Evolutionary conservation across 1,140 invertebrate genomes (phyloP).

Genomic region (Drosophila micromelanica): DNA sequence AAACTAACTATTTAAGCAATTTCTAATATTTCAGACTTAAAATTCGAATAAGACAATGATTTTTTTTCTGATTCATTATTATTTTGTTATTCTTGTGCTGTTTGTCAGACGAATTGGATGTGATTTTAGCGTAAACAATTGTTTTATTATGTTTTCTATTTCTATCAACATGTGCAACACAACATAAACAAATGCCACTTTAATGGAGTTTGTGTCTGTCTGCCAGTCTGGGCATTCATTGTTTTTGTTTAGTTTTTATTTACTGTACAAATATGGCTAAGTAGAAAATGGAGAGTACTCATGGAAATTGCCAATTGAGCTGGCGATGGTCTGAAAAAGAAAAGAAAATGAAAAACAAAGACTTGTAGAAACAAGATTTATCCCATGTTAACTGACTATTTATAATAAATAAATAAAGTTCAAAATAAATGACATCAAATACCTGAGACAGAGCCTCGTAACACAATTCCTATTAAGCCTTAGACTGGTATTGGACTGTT

Average conservation of each 20-base stretch:
- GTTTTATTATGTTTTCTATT: too few species aligned
- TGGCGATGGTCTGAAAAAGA: not conserved
- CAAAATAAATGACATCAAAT: not conserved
- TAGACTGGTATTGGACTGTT: not conserved
- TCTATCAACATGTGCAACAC: conserved; percentile 6
- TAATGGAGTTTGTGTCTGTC: conserved; percentile 1
- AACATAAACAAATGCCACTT: conserved; percentile 6
- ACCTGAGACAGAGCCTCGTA: too few species aligned
- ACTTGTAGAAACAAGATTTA: too few species aligned
- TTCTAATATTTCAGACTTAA: too few species aligned
- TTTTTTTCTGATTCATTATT: too few species aligned
- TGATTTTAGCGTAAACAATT: too few species aligned
- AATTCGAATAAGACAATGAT: too few species aligned
- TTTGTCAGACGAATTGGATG: too few species aligned
- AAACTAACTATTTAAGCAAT: too few species aligned
- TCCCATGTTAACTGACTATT: too few species aligned
- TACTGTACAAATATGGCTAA: not conserved
- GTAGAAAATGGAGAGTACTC: not conserved
- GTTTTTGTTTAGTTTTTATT: not conserved
- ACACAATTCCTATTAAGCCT: not conserved
- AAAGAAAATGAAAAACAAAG: not conserved
- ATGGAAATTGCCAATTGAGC: not conserved
- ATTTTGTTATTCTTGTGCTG: too few species aligned
- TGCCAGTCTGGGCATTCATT: not conserved
- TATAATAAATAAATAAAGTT: not conserved